Conservation (phyloP, 2,888 invertebrate species). For the Coenonympha glycerion region DNA sequence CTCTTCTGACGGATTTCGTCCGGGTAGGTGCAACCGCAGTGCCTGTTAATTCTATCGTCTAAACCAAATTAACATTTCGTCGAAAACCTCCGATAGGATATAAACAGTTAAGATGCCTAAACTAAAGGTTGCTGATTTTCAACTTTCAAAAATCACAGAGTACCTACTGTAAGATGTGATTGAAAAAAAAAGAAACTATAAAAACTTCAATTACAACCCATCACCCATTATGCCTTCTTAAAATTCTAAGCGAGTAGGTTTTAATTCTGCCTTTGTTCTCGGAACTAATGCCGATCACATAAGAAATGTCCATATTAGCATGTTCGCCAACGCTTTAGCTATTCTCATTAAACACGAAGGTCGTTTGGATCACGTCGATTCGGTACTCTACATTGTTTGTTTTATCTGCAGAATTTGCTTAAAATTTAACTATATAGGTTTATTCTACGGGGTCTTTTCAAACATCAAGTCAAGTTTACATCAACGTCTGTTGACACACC, state of each 20-base stretch:
- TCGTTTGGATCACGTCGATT: conserved; percentile 13
- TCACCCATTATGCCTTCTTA: not conserved
- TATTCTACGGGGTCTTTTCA: no score
- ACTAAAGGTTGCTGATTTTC: no score
- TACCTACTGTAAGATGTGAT: no score
- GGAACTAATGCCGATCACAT: conserved; percentile 15
- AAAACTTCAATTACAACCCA: not conserved
- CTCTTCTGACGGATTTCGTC: no score
- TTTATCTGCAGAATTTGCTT: not conserved
- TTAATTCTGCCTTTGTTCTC: conserved; percentile 11
- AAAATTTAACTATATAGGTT: not conserved
- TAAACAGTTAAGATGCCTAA: no score
- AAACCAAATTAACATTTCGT: no score
- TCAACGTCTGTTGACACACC: no score
- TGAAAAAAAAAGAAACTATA: not conserved
- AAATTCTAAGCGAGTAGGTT: conserved; percentile 3
- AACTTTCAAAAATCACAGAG: no score
- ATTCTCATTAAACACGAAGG: conserved; percentile 19
- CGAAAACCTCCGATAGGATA: no score
- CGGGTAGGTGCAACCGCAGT: no score
- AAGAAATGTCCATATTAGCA: conserved; percentile 19
- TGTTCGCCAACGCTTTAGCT: conserved; percentile 12
- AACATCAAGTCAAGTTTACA: no score
- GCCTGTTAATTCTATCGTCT: no score
- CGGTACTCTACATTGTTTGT: conserved; percentile 5